phyloP scores from a whole-genome alignment of 2,113 vertebrate genomes.

The Holacanthus passer region DNA sequence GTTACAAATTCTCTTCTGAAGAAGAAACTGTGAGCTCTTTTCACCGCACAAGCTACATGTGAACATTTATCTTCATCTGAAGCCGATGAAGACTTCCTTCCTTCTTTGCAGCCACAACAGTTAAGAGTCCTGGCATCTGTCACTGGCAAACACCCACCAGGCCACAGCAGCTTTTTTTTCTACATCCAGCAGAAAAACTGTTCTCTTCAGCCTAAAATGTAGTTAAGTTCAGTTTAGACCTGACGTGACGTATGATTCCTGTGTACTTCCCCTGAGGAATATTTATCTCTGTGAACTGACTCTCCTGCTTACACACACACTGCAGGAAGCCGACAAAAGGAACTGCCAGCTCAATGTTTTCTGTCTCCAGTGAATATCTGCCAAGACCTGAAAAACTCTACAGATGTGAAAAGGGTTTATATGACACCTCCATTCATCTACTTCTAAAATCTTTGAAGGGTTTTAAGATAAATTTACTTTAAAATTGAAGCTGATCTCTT shows the following conservation, averaged over 20 bases:
- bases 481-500: slow-evolving; percentile 5
- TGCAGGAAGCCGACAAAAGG: slow-evolving; percentile 22
- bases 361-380: not conserved
- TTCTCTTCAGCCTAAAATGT: not conserved
- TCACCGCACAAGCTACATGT: slow-evolving; percentile 13
- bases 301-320: not conserved
- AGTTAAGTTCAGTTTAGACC: slow-evolving; percentile 2
- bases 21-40: not conserved
- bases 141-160: slow-evolving; percentile 30
- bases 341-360: slow-evolving; percentile 27
- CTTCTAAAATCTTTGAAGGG: not conserved
- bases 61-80: slow-evolving; percentile 80
- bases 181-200: not conserved
- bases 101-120: slow-evolving; percentile 61
- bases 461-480: not conserved
- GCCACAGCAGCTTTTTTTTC: slow-evolving; percentile 6
- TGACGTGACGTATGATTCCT: not conserved
- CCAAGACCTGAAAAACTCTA: not conserved
- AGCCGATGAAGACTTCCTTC: slow-evolving; percentile 71
- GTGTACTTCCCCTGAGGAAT: slow-evolving; percentile 24
- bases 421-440: not conserved
- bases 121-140: slow-evolving; percentile 27
- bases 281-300: slow-evolving; percentile 23
- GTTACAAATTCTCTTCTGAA: not conserved
- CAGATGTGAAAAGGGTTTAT: not conserved